phyloP scores from a whole-genome alignment of 1,140 invertebrate genomes.

The Aphaenogaster rudis region DNA sequence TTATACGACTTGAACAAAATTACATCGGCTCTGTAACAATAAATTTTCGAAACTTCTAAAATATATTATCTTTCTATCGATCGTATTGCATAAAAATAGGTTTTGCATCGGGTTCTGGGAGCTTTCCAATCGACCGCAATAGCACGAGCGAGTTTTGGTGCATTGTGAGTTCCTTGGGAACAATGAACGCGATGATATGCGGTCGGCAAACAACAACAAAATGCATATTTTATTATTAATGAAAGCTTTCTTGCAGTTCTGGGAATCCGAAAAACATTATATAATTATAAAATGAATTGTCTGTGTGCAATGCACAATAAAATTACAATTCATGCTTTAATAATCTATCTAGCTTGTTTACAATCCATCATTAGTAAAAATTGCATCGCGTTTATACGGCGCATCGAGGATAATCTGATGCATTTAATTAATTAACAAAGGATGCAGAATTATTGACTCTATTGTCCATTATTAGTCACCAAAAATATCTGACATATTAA shows the following conservation, averaged over 20 bases:
- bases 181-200: conserved; percentile 22
- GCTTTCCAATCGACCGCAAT: conserved; percentile 44
- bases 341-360: conserved; percentile 8
- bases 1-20: neutral
- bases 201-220: conserved; percentile 1
- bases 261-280: conserved; percentile 24
- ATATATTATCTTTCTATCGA: conserved; percentile 18
- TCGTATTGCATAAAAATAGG: conserved; percentile 31
- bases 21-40: neutral
- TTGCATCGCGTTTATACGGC: neutral
- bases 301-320: neutral
- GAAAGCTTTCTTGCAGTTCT: neutral
- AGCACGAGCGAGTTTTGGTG: neutral
- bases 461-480: neutral
- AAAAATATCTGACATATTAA: conserved; percentile 5
- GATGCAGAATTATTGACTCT: neutral
- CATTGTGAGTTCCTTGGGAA: conserved; percentile 37
- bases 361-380: conserved; percentile 2
- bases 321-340: conserved; percentile 23
- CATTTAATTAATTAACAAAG: conserved; percentile 40
- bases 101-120: neutral
- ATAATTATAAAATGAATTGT: conserved; percentile 18
- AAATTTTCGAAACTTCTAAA: neutral
- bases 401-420: neutral
- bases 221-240: conserved; percentile 46